Conservation (phyloP, 2,113 vertebrate genomes). For the Gymnobelideus leadbeateri region DNA sequence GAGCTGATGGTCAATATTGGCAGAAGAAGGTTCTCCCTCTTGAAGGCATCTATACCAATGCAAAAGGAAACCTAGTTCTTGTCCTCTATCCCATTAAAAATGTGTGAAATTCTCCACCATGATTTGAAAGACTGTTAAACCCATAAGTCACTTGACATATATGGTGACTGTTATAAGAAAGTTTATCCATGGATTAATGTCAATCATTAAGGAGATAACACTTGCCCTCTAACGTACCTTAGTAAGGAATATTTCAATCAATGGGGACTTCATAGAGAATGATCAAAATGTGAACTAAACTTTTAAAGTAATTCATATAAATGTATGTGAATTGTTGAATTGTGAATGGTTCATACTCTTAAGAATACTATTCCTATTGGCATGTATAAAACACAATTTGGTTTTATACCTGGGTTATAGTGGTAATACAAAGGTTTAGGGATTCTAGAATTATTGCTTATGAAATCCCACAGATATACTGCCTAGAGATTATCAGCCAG, state of each 20-base stretch:
- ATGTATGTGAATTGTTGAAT: background rate
- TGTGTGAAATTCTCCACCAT: no score
- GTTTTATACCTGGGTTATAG: background rate
- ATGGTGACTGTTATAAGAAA: background rate
- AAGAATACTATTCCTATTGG: background rate
- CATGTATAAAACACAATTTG: background rate
- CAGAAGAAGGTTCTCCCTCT: background rate
- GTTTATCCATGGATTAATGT: background rate
- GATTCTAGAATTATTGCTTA: background rate
- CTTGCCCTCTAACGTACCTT: no score
- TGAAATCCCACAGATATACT: background rate
- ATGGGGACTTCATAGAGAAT: background rate
- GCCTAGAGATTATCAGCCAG: background rate
- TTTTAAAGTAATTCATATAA: background rate
- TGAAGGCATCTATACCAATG: no score
- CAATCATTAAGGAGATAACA: background rate
- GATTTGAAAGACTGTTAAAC: background rate
- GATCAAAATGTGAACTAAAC: background rate
- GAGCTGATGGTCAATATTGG: background rate
- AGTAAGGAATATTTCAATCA: background rate
- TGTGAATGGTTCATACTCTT: background rate
- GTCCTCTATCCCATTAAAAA: background rate
- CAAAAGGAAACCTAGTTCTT: background rate
- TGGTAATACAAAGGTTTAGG: background rate
- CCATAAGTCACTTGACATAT: background rate